Evolutionary conservation across 2,888 invertebrate species (phyloP).

Genomic region (Cheilosia vulpina): DNA sequence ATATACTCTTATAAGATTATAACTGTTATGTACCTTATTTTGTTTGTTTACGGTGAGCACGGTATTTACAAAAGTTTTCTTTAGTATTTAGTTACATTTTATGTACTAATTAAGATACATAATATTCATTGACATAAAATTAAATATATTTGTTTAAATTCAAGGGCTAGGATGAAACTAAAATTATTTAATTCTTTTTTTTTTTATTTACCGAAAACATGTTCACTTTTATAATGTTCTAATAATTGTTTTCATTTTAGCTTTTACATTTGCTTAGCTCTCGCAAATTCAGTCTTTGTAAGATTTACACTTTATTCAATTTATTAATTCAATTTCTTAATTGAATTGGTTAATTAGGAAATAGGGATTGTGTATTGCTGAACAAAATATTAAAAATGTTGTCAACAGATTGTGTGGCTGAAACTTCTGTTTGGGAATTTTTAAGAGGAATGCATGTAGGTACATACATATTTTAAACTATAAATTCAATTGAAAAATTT

Average conservation of each 20-base stretch:
- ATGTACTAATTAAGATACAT: conserved; percentile 38
- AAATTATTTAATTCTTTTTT: conserved; percentile 2
- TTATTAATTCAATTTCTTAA: conserved; percentile 28
- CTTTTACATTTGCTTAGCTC: conserved; percentile 65
- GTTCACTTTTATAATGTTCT: conserved; percentile 37
- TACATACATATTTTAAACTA: neutral
- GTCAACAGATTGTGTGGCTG: neutral
- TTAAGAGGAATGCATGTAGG: neutral
- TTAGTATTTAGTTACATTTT: conserved; percentile 46
- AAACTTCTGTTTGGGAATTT: too few species aligned
- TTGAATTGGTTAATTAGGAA: conserved; percentile 38
- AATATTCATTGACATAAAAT: conserved; percentile 45
- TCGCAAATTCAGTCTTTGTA: conserved; percentile 75
- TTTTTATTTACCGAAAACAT: conserved; percentile 17
- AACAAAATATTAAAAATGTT: neutral
- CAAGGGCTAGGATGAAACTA: conserved; percentile 36
- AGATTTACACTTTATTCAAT: conserved; percentile 68
- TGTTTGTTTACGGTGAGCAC: conserved; percentile 53
- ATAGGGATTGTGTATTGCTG: neutral
- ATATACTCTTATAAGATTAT: conserved; percentile 61
- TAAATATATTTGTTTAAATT: conserved; percentile 26
- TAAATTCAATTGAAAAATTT: neutral
- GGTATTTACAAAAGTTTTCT: conserved; percentile 59
- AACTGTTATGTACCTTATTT: conserved; percentile 34
- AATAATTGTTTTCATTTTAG: conserved; percentile 63